Base-by-base conservation (phyloP, 2,888 invertebrate species). In the Hartigia nigra region DNA sequence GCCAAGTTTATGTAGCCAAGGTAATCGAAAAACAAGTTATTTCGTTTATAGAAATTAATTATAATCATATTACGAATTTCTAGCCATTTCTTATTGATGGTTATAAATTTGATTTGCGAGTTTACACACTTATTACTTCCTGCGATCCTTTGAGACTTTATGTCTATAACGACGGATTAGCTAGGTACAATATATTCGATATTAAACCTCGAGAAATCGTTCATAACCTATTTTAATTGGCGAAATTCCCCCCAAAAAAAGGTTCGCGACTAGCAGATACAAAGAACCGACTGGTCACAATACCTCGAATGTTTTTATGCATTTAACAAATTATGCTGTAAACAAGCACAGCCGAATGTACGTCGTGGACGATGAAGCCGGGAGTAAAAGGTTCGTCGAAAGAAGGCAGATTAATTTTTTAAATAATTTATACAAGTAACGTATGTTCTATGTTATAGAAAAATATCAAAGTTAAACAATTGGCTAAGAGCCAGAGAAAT, bases 321-420 rank as follows among this genome's bases (percentile, higher is more conserved):
- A 98, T 90, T 92, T 98, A 80, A 98, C 98, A 12, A 98, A 98
- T 92, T 98, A 98, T 90, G 97, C 98, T 0, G 95, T 98, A 31
- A 98, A 98, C 91, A 98, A 97, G 90, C 96, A 97, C 89, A 98
- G 97, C 88, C 94, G 96, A 34, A 96, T 96, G 80, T 98, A 96
- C 89, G 95, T 97, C 55, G 94, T 95, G 80, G 97, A 98, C 90
- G 95, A 95, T 1, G 96, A 97, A 89, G 95, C 95, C 23, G 98
- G 98, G 32, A 98, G 97, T 89, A 98, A 98, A 92, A 94, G 98
- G 94, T 96, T 75, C 3, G 80, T 75, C 36, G 34, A 9, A 31
- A 31, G 14, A 39, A 39, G 39, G 14, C 39, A 23, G 5, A 36
- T 76, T 37, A 74, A 69, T 32, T 11, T 69, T 76, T 35, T 75